Conservation (phyloP, 2,888 invertebrate species). For the Patella pellucida region DNA sequence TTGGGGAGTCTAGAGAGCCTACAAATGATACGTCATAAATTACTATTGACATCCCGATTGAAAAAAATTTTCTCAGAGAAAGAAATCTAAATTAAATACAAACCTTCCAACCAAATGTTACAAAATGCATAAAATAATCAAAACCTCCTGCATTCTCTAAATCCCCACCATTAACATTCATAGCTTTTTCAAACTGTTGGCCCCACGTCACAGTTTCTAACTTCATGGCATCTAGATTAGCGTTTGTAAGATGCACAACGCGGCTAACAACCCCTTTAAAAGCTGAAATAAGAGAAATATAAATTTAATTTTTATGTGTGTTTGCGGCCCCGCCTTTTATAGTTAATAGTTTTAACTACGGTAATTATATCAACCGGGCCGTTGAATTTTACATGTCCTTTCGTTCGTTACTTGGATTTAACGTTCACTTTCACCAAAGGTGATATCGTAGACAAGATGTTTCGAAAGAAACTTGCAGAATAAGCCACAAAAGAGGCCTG, state of each 20-base stretch:
- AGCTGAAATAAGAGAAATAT: slow-evolving; percentile 65
- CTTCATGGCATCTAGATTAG: slow-evolving; percentile 74
- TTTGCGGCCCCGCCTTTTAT: neutral
- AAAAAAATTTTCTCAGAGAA: too few relatives aligned
- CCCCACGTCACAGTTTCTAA: slow-evolving; percentile 74
- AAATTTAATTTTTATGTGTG: neutral
- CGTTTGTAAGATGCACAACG: slow-evolving; percentile 74
- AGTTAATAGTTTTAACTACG: too few relatives aligned
- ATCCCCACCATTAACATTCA: slow-evolving; percentile 77
- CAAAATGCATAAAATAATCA: slow-evolving; percentile 76
- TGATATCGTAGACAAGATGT: too few relatives aligned
- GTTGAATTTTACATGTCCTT: too few relatives aligned
- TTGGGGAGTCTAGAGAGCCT: too few relatives aligned
- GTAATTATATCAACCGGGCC: too few relatives aligned
- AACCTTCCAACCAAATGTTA: slow-evolving; percentile 76
- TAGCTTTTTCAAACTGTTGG: slow-evolving; percentile 74
- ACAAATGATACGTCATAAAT: neutral
- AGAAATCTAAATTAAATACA: neutral
- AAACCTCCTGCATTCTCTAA: slow-evolving; percentile 73
- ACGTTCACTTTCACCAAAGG: too few relatives aligned
- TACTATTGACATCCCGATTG: neutral
- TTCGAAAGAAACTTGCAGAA: too few relatives aligned
- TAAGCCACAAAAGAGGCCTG: too few relatives aligned
- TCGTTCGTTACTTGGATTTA: too few relatives aligned
- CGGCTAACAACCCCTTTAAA: slow-evolving; percentile 74